Base-by-base conservation (phyloP, 1,140 invertebrate species). In the Yoshiicerus persimilis region DNA sequence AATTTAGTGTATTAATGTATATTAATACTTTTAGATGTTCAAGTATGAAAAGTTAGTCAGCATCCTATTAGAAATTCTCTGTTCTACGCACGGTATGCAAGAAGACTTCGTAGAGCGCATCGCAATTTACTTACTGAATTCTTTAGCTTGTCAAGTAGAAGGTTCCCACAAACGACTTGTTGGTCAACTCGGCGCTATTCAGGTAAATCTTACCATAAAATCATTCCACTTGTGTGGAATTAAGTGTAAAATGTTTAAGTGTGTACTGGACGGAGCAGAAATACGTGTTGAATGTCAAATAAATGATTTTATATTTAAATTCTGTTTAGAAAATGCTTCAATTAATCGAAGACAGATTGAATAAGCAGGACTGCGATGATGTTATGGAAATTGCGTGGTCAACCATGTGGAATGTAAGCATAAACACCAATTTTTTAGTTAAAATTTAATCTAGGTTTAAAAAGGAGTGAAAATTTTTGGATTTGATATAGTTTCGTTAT, bases 351-450 rank as follows among this genome's bases (percentile, higher is more conserved):
- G 95, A 96, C 91, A 94, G 97, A 70, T 93, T 98, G 39, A 93
- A 94, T 16, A 93, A 94, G 62, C 93, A 94, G 56, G 92, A 96
- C 25, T 99, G 97, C 92, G 98, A 99, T 92, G 98, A 99, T 92
- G 96, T 99, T 1, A 95, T 99, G 93, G 98, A 99, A 93, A 97
- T 98, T 20, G 97, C 98, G 8, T 99, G 98, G 98, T 99, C 97
- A 88, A 98, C 97, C 4, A 96, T 99, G 96, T 97, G 96, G 97
- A 99, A 99, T 93, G 94, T 95, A 8, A 95, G 94, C 91, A 25
- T n/a, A n/a, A n/a, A n/a, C n/a, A 34, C 20, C 8, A 27, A 20
- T 56, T 56, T n/a, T 0, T 16, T 56, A n/a, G 1, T 16, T n/a
- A 20, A 5, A 4, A 47, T 4, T 47, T 11, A 47, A 13, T n/a